These are phyloP conservation scores for Epizoanthus ramosus DNA, from an alignment of 92 coral and sea anemone genomes.

Conservation along the genomic window DNA sequence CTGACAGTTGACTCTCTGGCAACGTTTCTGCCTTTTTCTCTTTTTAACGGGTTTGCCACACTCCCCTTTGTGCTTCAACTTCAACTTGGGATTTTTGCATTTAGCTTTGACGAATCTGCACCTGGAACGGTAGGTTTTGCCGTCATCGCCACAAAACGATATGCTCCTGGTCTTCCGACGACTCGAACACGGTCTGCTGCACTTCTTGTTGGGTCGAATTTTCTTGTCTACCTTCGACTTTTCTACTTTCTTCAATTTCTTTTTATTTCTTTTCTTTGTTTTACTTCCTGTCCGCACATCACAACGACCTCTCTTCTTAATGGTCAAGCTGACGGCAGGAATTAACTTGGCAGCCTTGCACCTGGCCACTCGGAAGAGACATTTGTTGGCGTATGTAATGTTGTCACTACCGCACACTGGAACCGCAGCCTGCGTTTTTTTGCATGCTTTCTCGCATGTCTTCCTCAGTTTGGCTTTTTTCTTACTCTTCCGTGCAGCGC, in stretches of 20 bases:
- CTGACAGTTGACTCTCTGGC: neutral
- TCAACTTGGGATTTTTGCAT: neutral
- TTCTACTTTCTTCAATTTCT: neutral
- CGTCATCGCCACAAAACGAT: neutral
- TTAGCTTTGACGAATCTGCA: conserved; percentile 1
- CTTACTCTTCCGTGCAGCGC: conserved; percentile 12
- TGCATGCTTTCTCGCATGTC: neutral
- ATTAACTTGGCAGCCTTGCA: neutral
- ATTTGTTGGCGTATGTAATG: neutral
- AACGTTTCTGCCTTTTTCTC: neutral
- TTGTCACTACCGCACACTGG: neutral
- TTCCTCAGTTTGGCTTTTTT: neutral
- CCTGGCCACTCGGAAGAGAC: neutral
- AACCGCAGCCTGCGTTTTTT: neutral
- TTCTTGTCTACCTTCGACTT: neutral
- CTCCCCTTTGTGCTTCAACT: neutral
- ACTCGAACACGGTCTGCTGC: too few species aligned
- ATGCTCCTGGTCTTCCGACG: too few species aligned
- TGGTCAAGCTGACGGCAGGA: neutral
- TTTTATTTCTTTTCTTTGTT: neutral
- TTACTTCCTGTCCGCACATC: too few species aligned
- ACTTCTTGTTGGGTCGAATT: neutral
- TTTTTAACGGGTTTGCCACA: neutral
- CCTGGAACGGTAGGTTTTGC: conserved; percentile 3
- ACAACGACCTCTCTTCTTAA: neutral